Evolutionary conservation across 2,888 invertebrate genomes (phyloP).

Genomic region (Opisthograptis luteolata): DNA sequence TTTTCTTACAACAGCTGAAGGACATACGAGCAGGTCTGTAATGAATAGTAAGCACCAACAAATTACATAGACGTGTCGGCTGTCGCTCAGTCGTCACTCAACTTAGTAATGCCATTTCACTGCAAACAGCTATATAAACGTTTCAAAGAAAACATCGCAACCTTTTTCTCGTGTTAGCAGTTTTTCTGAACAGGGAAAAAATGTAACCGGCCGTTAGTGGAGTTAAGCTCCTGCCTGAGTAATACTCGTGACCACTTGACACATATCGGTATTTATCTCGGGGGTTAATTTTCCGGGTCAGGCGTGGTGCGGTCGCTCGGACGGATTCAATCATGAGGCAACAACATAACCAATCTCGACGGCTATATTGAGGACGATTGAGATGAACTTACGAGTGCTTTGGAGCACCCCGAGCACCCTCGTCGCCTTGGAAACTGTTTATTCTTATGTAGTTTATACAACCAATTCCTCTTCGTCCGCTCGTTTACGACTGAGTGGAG

Average conservation of each 20-base stretch:
- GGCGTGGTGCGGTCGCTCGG: conserved; percentile 48
- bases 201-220: conserved; percentile 18
- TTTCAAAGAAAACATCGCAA: conserved; percentile 10
- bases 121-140: conserved; percentile 2
- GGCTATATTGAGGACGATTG: conserved; percentile 60
- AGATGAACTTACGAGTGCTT: conserved; percentile 66
- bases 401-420: conserved; percentile 60
- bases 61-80: too few relatives aligned
- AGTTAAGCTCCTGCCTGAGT: conserved; percentile 41
- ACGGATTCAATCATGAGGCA: conserved; percentile 80
- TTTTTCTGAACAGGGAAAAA: conserved; percentile 21
- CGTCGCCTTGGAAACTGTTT: conserved; percentile 57
- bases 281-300: conserved; percentile 73
- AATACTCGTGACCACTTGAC: conserved; percentile 59
- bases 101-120: not conserved
- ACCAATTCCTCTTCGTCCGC: conserved; percentile 19
- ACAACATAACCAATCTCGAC: conserved; percentile 76
- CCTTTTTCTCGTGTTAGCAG: conserved; percentile 4
- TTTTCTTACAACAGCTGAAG: too few relatives aligned
- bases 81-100: not conserved
- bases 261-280: conserved; percentile 70
- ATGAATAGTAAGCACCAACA: too few relatives aligned
- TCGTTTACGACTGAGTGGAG: conserved; percentile 15
- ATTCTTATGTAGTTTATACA: conserved; percentile 32
- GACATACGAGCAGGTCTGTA: too few relatives aligned